These are phyloP conservation scores for Sebastes schlegelii DNA, from an alignment of 2,113 vertebrate genomes.

Conservation along the genomic window DNA sequence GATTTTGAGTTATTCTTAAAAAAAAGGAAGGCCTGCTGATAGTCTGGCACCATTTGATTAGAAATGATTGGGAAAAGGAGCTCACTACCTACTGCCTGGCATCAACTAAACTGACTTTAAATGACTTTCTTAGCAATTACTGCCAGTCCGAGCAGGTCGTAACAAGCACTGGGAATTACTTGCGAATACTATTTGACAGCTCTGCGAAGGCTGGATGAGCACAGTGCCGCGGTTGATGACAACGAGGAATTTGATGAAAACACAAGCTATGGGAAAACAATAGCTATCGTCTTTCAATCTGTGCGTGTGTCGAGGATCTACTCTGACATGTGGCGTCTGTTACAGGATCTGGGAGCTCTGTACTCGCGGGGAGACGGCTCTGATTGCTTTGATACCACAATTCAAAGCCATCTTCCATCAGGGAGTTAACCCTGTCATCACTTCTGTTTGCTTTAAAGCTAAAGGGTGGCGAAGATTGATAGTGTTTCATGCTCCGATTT, in stretches of 20 bases:
- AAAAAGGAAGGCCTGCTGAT: slow-evolving; percentile 29
- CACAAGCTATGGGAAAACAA: slow-evolving; percentile 23
- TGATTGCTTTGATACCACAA: slow-evolving; percentile 35
- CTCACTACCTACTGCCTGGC: background rate
- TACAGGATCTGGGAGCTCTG: slow-evolving; percentile 36
- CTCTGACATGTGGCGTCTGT: slow-evolving; percentile 19
- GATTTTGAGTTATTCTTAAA: slow-evolving; percentile 22
- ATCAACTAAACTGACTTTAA: slow-evolving; percentile 7
- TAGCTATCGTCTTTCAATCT: slow-evolving; percentile 20
- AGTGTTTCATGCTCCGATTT: slow-evolving; percentile 51
- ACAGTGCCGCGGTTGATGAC: slow-evolving; percentile 28
- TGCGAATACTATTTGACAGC: slow-evolving; percentile 22
- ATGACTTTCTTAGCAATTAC: slow-evolving; percentile 19
- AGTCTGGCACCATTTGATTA: slow-evolving; percentile 55
- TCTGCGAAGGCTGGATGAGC: slow-evolving; percentile 11
- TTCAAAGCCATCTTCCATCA: slow-evolving; percentile 32
- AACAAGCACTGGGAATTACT: slow-evolving; percentile 36
- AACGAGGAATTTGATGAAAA: slow-evolving; percentile 36
- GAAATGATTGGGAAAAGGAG: slow-evolving; percentile 9
- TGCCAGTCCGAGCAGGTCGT: slow-evolving; percentile 35
- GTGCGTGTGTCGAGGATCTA: background rate
- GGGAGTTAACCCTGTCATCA: background rate
- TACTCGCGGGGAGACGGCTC: slow-evolving; percentile 28
- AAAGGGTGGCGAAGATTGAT: slow-evolving; percentile 22
- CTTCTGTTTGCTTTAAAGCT: slow-evolving; percentile 31